phyloP scores from a whole-genome alignment of 2,113 vertebrate species.

The Macrotis lagotis region DNA sequence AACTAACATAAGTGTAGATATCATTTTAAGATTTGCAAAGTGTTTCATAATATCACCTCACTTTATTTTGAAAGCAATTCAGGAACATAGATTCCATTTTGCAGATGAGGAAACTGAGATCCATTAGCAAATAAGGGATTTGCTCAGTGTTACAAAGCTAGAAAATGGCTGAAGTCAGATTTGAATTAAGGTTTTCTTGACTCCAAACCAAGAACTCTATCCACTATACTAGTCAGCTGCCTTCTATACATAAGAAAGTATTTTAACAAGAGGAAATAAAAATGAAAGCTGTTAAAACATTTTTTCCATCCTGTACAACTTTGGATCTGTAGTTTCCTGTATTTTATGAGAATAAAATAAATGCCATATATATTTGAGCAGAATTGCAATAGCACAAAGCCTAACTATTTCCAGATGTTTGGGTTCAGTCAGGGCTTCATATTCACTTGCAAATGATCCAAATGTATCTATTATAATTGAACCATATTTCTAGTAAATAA shows the following conservation, averaged over 20 bases:
- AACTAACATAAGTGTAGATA: background rate
- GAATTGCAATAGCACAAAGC: background rate
- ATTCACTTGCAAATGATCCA: conserved; percentile 24
- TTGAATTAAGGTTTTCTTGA: background rate
- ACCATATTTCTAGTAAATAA: background rate
- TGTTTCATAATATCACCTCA: background rate
- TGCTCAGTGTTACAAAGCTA: background rate
- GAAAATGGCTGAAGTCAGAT: background rate
- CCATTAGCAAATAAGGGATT: background rate
- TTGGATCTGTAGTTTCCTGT: background rate
- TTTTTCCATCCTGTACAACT: background rate
- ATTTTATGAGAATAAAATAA: background rate
- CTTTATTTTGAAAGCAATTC: background rate
- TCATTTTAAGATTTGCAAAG: background rate
- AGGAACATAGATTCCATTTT: background rate
- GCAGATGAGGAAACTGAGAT: background rate
- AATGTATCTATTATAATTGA: background rate
- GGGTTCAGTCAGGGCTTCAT: conserved; percentile 4
- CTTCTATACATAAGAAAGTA: background rate
- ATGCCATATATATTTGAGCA: background rate
- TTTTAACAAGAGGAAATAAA: background rate
- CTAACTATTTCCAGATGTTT: background rate
- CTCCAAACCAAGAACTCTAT: background rate
- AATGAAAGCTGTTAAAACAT: background rate
- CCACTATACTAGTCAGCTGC: background rate